A percentile compares a stretch with the other conserved stretches of the same genome.
Evolutionary conservation across 2,888 invertebrate genomes (phyloP).

Genomic region (Aspidapion aeneum): DNA sequence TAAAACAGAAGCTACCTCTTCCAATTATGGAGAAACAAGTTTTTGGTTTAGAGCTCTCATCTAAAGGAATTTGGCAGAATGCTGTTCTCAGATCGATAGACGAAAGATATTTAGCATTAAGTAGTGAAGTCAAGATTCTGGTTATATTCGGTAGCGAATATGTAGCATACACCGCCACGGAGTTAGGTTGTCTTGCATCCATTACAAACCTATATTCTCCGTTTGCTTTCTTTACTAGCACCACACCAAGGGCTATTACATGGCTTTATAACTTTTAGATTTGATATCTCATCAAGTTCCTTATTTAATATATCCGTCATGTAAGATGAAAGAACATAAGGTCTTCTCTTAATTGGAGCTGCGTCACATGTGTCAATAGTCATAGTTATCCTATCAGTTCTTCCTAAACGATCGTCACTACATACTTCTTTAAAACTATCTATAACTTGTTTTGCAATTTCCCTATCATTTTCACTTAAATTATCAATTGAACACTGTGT

Average conservation of each 20-base stretch:
- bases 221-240: slow-evolving; percentile 21
- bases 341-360: slow-evolving; percentile 12
- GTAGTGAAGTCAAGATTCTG: slow-evolving; percentile 12
- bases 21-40: slow-evolving; percentile 36
- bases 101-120: slow-evolving; percentile 16
- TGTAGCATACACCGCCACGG: slow-evolving; percentile 14
- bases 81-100: slow-evolving; percentile 20
- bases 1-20: slow-evolving; percentile 21
- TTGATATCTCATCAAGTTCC: too few relatives aligned
- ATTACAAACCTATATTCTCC: slow-evolving; percentile 17
- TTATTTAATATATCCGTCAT: too few relatives aligned
- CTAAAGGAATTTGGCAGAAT: slow-evolving; percentile 19
- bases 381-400: slow-evolving; percentile 13
- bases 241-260: slow-evolving; percentile 13
- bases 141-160: slow-evolving; percentile 19
- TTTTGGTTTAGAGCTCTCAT: slow-evolving; percentile 23
- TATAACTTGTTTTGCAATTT: slow-evolving; percentile 9
- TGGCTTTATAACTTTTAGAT: slow-evolving; percentile 15
- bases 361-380: slow-evolving; percentile 16
- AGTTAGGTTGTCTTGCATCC: slow-evolving; percentile 17
- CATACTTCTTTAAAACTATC: slow-evolving; percentile 12
- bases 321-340: slow-evolving; percentile 8
- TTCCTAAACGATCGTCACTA: slow-evolving; percentile 13
- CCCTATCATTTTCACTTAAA: background rate
- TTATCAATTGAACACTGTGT: background rate